Evolutionary conservation across 2,888 invertebrate genomes (phyloP), one percentile per base, ranked within the genome.

Genomic region (Physocephala rufipes): DNA sequence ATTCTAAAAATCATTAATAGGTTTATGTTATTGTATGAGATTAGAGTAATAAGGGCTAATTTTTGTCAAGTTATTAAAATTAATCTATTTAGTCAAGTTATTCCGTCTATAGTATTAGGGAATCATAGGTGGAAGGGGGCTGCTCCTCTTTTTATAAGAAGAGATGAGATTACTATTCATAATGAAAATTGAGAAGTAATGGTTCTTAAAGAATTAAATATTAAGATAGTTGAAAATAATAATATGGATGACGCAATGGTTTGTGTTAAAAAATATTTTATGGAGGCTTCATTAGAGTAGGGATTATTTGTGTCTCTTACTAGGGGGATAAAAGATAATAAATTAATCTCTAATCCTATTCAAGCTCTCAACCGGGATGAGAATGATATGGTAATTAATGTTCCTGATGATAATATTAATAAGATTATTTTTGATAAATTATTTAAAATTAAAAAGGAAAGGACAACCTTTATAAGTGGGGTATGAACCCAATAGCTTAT

Each of bases 331-430:
- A 90, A 89, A 78, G 88, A 87, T 79, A 90, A 82, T 77, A 90
- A 78, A 86, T 90, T 90, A 86, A 90, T 89, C 88, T 90, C 90
- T 87, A 90, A 83, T 0, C 89, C 89, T 85, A 90, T 88, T 88
- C 90, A 90, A 82, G 86, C 84, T 76, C 82, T 76, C 78, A 88
- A 76, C 79, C 87, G 88, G n/a, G 87, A 85, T 74, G 83, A 85
- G 26, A 86, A 78, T 16, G 86, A 86, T 72, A 89, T 87, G 77
- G 88, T 84, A 82, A 90, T 86, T 84, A 90, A 78, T 75, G 86
- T 84, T 74, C 86, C 83, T 71, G 80, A 74, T 49, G 88, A 85
- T 86, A 90, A 85, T 70, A 86, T 80, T 77, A 85, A 85, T 78
- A 89, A 89, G 86, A 89, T 82, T 82, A 87, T 86, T 76, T 88